Evolutionary conservation across 2,797 vertebrate species (phyloP), one percentile per base, ranked within the genome.

Genomic region (Scarus forsteni): DNA sequence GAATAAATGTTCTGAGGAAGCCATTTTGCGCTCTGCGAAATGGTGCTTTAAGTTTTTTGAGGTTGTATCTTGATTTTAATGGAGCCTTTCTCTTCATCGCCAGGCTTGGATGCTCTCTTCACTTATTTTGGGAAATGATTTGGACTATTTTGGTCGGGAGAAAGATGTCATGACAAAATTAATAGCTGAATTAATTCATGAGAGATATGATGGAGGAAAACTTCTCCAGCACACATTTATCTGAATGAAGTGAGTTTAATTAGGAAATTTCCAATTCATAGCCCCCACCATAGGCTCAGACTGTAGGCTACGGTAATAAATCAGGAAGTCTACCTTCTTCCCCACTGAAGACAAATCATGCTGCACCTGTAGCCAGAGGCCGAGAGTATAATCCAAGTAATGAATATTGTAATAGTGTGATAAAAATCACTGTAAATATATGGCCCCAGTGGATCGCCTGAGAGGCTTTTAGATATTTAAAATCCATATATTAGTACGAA

Each of bases 351-450:
- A 80, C 62, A 61, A 66, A 79, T 78, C 66, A 64, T 45, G 7
- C 60, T 36, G 50, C 13, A 60, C 40, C 42, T 71, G n/a, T 6
- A 66, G 65, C 80, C 70, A 38, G 1, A 67, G 80, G 72, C 75
- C 48, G 15, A 12, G 44, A 61, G 7, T 52, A 35, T 44, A 68
- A 60, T 11, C 55, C 55, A 19, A 49, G 54, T 76, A 75, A 87
- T 85, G 73, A 81, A 83, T 88, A 84, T 59, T 80, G 66, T 70
- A 72, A 76, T 63, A n/a, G 80, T 1, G 7, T 77, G 72, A 84
- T 87, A 80, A 87, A n/a, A 86, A 71, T 64, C 75, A 48, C 49
- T 48, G 67, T 86, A 70, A 76, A 75, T 87, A 75, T 87, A 83
- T 72, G 44, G 64, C 63, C 53, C 48, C 36, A 1, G 46, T 46